Base-by-base conservation (phyloP, 53 echinoderm and acorn worm species). In the Luidia sarsii region DNA sequence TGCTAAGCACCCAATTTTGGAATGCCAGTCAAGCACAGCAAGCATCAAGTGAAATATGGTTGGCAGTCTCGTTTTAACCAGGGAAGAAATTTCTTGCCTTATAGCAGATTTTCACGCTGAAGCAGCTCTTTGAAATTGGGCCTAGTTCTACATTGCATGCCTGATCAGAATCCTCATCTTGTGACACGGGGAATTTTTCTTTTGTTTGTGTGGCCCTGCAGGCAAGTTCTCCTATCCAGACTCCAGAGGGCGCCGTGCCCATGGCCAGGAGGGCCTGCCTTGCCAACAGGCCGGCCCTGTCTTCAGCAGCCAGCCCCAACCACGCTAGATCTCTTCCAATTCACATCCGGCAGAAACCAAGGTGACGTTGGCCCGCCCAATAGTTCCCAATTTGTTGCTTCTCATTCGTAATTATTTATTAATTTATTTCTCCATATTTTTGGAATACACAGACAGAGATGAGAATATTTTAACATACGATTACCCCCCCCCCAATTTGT, bases 261-360 rank as follows among this genome's bases (percentile, higher is more conserved):
- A 25, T 72, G 34, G 6, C 56, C 24, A 74, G 56, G 11, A 31
- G 46, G 31, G 61, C 16, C 45, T 46, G 33, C n/a, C 41, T 43
- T 18, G 45, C 77, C 25, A 21, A 28, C 25, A 74, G 62, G 48
- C 29, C 53, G 29, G 73, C 63, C 0, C 20, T 70, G 32, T 48
- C 54, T 15, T 64, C 65, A 21, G 64, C 52, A 70, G 15, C 52
- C 13, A 50, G 73, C 65, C 72, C 63, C 45, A 54, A 48, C 18
- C 51, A 68, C 52, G 57, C 81, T 87, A 87, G 81, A 72, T 87
- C 87, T 87, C 71, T 87, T 64, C 87, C 87, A 81, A 87, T 87
- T 81, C 70, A 35, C 16, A 87, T 87, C 27, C 51, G 39, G 23
- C 32, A 55, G 29, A 87, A 87, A 87, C 80, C 70, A 21, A 87